Base-by-base conservation (phyloP, 2,888 invertebrate species). In the Orchesellides sinensis region DNA sequence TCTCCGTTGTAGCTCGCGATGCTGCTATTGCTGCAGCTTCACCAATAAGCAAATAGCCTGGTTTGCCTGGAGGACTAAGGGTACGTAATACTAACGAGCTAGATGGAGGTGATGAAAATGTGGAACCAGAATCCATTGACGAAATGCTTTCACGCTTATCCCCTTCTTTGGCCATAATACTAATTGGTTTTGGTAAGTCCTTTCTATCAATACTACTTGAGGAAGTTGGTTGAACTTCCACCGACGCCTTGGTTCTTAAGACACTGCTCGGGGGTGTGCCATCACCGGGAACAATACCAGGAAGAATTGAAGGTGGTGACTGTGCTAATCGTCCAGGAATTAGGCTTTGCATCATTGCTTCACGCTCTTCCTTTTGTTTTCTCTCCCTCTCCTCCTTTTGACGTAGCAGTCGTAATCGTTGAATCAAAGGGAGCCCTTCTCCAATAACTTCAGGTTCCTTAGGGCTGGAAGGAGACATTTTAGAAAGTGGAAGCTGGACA, bases 381-480 rank as follows among this genome's bases (percentile, higher is more conserved):
- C 69, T 69, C 72, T 85, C 91, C 23, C 90, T 90, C 88, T 94
- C 94, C 91, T 96, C 96, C 90, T 96, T 96, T 90, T 96, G 96
- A 90, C 96, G 96, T 0, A 96, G 92, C 54, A 96, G 91, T 89
- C 95, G 94, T 68, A 96, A 91, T 78, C 96, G 47, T 66, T 95
- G 93, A 8, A 96, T 90, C 27, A 96, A 90, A 0, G 96, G 96
- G 72, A 96, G 90, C 0, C 96, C 96, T 3, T 96, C 96, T 49
- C 96, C 96, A 83, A 96, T 92, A 0, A 95, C 95, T 84, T 88
- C 87, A 63, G 77, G 83, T 19, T 78, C 73, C 45, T 78, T 73
- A 14, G 83, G 73, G 19, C 63, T 72, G 8, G 25, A 21, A n/a
- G 70, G 68, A 52, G 78, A 45, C 49, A 49, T 45, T 29, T 59